phyloP scores from a whole-genome alignment of 1,140 invertebrate genomes.

The Amyelois transitella region DNA sequence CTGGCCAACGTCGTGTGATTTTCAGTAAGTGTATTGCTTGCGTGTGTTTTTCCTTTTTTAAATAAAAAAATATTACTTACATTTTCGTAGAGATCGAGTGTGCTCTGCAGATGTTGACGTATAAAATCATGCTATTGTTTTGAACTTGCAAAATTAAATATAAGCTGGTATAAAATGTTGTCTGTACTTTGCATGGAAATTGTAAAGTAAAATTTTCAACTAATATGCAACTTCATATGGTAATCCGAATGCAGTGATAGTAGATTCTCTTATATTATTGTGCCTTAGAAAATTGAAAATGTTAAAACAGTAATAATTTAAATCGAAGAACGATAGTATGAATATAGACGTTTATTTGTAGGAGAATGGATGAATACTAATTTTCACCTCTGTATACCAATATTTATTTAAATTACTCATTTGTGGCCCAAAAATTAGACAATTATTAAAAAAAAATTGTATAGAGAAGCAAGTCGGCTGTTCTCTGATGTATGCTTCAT shows the following conservation, averaged over 20 bases:
- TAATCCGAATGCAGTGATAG: neutral
- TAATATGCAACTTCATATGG: neutral
- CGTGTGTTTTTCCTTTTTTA: conserved; percentile 54
- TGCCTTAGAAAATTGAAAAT: neutral
- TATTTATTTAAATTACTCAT: too few species aligned
- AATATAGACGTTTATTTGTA: too few species aligned
- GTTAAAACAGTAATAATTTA: neutral
- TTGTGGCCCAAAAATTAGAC: too few species aligned
- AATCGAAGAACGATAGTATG: too few species aligned
- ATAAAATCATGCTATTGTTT: neutral
- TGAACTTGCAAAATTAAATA: neutral
- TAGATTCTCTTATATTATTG: neutral
- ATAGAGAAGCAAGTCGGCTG: too few species aligned
- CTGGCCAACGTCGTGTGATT: conserved; percentile 53
- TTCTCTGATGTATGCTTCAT: too few species aligned
- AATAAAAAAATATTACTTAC: conserved; percentile 39
- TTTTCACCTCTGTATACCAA: too few species aligned
- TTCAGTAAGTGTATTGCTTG: conserved; percentile 65
- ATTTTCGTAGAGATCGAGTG: neutral
- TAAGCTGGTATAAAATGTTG: neutral
- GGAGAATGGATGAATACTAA: too few species aligned
- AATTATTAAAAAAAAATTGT: too few species aligned
- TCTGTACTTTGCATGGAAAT: conserved; percentile 7
- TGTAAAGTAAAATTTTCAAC: neutral
- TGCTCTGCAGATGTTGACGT: neutral